Conservation (phyloP, 2,113 vertebrate genomes). For the Tringa solitaria region DNA sequence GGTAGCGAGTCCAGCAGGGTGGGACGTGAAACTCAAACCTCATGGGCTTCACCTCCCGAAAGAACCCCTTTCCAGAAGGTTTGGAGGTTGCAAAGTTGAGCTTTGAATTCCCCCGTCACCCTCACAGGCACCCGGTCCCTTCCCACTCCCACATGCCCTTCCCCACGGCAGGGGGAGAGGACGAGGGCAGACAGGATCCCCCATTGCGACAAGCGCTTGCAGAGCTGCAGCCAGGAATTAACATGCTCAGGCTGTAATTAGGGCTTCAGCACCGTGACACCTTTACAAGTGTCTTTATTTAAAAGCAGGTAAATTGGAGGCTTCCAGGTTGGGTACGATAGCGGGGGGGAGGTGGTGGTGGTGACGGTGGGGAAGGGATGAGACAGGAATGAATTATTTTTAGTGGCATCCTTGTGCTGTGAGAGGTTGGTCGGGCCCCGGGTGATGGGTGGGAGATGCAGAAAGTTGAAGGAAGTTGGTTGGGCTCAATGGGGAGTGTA, state of each 20-base stretch:
- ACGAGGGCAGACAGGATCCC: constrained; percentile 62
- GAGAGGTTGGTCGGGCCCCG: background rate
- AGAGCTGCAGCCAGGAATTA: constrained; percentile 69
- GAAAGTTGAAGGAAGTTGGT: background rate
- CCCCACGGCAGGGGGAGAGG: constrained; percentile 20
- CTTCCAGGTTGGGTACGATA: constrained; percentile 29
- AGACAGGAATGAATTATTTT: constrained; percentile 60
- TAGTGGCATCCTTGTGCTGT: background rate
- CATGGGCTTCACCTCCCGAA: background rate
- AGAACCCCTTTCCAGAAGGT: background rate
- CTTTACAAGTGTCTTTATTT: constrained; percentile 73
- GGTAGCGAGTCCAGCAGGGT: background rate
- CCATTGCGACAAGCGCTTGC: constrained; percentile 5
- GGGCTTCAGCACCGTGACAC: constrained; percentile 76
- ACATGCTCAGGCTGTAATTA: constrained; percentile 78
- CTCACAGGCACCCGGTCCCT: background rate
- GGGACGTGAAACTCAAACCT: background rate
- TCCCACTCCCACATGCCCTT: background rate
- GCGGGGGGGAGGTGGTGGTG: background rate
- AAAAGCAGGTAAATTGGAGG: constrained; percentile 79
- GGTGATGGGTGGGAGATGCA: background rate
- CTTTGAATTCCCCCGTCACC: background rate
- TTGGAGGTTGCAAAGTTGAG: background rate
- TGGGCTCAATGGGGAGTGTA: background rate
- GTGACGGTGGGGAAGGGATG: background rate